Evolutionary conservation across 2,797 vertebrate species (phyloP), one percentile per base, ranked within the genome.

Genomic region (Coreius guichenoti): DNA sequence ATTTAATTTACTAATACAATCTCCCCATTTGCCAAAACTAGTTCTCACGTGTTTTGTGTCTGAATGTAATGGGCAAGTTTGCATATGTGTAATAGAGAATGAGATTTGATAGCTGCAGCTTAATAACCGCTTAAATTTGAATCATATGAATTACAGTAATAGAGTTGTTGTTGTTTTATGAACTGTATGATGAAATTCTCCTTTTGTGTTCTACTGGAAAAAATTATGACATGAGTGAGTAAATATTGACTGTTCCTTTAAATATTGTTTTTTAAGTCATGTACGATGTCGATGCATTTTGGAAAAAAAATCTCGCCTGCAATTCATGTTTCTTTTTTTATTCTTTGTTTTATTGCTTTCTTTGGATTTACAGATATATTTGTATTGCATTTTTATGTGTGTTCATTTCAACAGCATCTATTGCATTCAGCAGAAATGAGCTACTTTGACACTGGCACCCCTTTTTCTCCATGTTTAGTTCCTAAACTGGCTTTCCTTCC

Each of bases 401-500:
- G 13, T 36, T 76, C 19, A 76, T 54, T 75, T 75, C 29, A 75
- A 54, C 73, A 33, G 49, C 31, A n/a, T 58, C 74, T 36, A 33
- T 36, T 58, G 19, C 21, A 39, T 58, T 77, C 54, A 39, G 13
- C 33, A 43, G 54, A 61, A 77, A 43, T 43, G 33, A 39, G 31
- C 33, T 43, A 13, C 74, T 26, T 14, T 58, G 33, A 58, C 51
- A 77, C 31, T 8, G 14, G 51, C 51, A n/a, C 21, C 74, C 47
- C 7, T 39, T 75, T 51, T 26, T 33, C 51, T 36, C 31, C 13
- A 5, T 26, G 47, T 77, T 76, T 65, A 76, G 45, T 45, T 78
- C 63, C n/a, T 69, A 69, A 84, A 84, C 45, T 78, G 63, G 8
- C 74, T 84, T 78, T 78, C n/a, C 68, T 74, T 47, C 23, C 69